Base-by-base conservation (phyloP, 2,113 vertebrate genomes). In the Melanocharis versteri region DNA sequence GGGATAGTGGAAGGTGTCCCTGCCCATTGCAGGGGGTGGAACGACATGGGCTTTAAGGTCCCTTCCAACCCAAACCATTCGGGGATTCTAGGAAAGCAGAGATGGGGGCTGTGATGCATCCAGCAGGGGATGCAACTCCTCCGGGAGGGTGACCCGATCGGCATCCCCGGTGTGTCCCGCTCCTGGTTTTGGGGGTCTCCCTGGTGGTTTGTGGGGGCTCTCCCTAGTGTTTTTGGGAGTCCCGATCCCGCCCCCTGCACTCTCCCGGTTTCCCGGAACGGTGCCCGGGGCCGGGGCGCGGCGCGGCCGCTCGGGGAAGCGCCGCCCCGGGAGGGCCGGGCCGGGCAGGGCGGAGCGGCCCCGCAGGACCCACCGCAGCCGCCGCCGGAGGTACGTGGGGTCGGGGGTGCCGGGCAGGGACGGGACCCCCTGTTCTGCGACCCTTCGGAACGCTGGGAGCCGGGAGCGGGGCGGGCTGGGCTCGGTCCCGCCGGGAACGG, bases 141-240 rank as follows among this genome's bases (percentile, higher is more conserved):
- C 45, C 16, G 13, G 15, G 39, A 20, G 40, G 16, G 4, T 5
- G 53, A 31, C 45, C 3, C 11, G 6, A 40, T 2, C 21, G 21
- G 35, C 40, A 61, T 2, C 40, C 30, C 30, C 45, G 2, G 19
- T 2, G 53, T 14, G 28, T 30, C 28, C 4, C 14, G 14, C 28
- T 2, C 14, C 24, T 5, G 28, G 0, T 2, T 12, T 6, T 1
- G 37, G 42, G 77, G 56, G 6, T 31, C 7, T 64, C 68, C 19
- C 42, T 1, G 1, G 31, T 1, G 45, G 4, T 10, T 15, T 28
- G 22, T 2, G 51, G 7, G 21, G 20, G 18, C 6, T 18, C 5
- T 56, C 66, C 35, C 6, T 1, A 0, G 2, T 2, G 31, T 0
- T 35, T 31, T 1, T 0, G 27, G 19, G 3, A 37, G 15, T 6